These are phyloP conservation scores for Drosophila bunnanda DNA, from an alignment of 2,888 invertebrate genomes.

Conservation along the genomic window DNA sequence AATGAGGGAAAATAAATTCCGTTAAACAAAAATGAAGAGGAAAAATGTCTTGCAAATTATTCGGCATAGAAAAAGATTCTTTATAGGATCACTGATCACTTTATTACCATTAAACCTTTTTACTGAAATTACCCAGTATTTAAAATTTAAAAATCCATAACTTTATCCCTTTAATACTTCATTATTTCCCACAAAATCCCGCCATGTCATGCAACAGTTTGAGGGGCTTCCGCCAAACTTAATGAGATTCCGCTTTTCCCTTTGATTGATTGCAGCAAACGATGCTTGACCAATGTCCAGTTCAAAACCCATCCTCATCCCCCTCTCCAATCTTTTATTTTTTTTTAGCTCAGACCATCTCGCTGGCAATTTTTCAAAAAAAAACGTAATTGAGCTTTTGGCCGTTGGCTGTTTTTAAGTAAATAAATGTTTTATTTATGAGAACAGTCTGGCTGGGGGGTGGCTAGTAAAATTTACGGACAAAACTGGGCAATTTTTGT, in stretches of 20 bases:
- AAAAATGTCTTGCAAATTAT: too few relatives aligned
- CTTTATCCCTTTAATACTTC: neutral
- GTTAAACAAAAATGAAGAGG: neutral
- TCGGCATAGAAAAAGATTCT: too few relatives aligned
- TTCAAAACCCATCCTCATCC: neutral
- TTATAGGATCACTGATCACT: too few relatives aligned
- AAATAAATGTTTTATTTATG: conserved; percentile 75
- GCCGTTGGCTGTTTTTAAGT: conserved; percentile 60
- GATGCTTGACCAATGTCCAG: conserved; percentile 45
- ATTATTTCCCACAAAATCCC: neutral
- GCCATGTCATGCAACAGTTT: conserved; percentile 33
- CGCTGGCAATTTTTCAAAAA: conserved; percentile 68
- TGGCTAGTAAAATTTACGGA: neutral
- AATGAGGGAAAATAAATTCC: neutral
- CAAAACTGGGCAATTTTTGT: neutral
- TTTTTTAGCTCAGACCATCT: conserved; percentile 11
- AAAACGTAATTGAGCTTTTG: conserved; percentile 74
- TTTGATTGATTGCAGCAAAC: conserved; percentile 67
- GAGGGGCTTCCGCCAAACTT: conserved; percentile 40
- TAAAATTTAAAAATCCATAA: too few relatives aligned
- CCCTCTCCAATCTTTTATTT: neutral
- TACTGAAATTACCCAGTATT: too few relatives aligned
- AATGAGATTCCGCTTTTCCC: conserved; percentile 43
- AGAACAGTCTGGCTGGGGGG: conserved; percentile 33
- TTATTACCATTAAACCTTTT: too few relatives aligned